Evolutionary conservation across 1,140 invertebrate species (phyloP), one percentile per base, ranked within the genome.

Genomic region (Gonatopus flavifemur): DNA sequence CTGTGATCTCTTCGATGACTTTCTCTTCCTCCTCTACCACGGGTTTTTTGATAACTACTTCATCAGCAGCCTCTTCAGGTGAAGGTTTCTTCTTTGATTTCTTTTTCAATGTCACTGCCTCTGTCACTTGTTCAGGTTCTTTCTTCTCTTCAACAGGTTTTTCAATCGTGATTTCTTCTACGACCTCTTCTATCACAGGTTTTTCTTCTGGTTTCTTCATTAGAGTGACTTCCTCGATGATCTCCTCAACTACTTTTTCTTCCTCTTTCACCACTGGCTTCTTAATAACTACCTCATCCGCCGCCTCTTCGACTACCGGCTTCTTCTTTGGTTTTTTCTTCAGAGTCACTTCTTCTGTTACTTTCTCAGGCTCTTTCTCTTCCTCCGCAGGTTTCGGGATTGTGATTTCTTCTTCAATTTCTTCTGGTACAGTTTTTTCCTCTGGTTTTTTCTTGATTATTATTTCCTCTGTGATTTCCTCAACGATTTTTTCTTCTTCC

Each of bases 81-180:
- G 51, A 50, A 20, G 72, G 59, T 49, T 77, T 76, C 53, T 77
- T 77, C 3, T 77, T 74, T 37, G 77, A 77, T 55, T 77, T 77
- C 33, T 64, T 66, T 37, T 76, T 67, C 8, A 66, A 36, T 8
- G 62, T 42, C 18, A 72, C 52, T 22, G 72, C 62, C 16, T 47
- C 49, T 0, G 42, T 39, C 21, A 62, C 35, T 33, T 68, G 57
- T 52, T 75, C 60, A 15, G 57, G 41, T 30, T 47, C 25, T 42
- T 58, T 52, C 15, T 58, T 40, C 30, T 55, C 50, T 31, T 62
- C 56, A 15, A 57, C 44, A 15, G 47, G 50, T 62, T 78, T 72
- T 44, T 71, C 59, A 16, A 74, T 56, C 5, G 54, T 72, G 2
- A 76, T 40, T 60, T 70, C 63, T 30, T 72, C 74, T 24, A 53